Percentiles rank a stretch among this genome's conserved stretches.
phyloP scores from a whole-genome alignment of 2,888 invertebrate genomes.

The Drosophila heteroneura region DNA sequence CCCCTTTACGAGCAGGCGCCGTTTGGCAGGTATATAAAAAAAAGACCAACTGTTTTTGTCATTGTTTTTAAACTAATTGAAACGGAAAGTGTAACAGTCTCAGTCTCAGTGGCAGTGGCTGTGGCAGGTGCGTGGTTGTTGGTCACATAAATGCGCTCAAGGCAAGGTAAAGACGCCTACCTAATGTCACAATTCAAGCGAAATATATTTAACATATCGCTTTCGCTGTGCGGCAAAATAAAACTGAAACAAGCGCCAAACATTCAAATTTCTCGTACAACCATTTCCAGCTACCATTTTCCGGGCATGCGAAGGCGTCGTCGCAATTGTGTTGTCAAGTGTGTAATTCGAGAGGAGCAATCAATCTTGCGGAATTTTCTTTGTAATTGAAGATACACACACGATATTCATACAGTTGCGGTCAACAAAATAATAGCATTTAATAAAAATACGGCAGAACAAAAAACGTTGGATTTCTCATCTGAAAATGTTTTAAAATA shows the following conservation, averaged over 20 bases:
- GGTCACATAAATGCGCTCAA: conserved; percentile 24
- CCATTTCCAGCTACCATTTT: conserved; percentile 30
- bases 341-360: conserved; percentile 34
- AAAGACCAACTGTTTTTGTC: conserved; percentile 2
- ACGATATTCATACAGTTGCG: neutral
- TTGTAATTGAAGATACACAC: conserved; percentile 22
- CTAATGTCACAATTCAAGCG: conserved; percentile 64
- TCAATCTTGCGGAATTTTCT: conserved; percentile 27
- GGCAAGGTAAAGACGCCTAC: conserved; percentile 62
- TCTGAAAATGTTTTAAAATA: too few species aligned
- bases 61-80: conserved; percentile 44
- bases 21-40: conserved; percentile 42
- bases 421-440: neutral
- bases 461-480: too few species aligned
- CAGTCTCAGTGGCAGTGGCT: neutral
- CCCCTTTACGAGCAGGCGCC: conserved; percentile 54
- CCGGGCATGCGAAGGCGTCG: conserved; percentile 25
- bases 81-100: conserved; percentile 43
- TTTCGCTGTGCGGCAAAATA: conserved; percentile 50
- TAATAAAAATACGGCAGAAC: neutral
- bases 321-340: conserved; percentile 26
- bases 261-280: neutral
- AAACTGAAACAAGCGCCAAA: neutral
- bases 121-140: conserved; percentile 32
- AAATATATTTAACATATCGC: conserved; percentile 47